Evolutionary conservation across 2,888 invertebrate genomes (phyloP).

Genomic region (Chelonus formosanus): DNA sequence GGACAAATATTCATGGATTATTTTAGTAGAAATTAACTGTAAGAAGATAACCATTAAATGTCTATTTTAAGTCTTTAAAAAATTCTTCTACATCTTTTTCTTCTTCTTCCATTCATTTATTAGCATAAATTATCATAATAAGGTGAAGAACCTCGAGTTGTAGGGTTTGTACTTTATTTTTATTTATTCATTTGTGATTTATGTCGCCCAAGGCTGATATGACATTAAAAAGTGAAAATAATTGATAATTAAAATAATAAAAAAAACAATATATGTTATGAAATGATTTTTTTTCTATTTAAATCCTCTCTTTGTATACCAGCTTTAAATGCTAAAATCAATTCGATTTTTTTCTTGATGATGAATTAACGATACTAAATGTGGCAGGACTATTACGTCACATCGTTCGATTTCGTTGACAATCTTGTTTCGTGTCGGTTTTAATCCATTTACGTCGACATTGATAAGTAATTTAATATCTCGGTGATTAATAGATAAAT

Average conservation of each 20-base stretch:
- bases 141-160: background rate
- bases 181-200: slow-evolving; percentile 2
- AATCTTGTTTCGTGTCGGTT: no score
- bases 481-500: no score
- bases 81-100: background rate
- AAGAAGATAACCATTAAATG: slow-evolving; percentile 5
- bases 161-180: background rate
- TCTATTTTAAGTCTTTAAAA: slow-evolving; percentile 3
- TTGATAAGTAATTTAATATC: no score
- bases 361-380: no score
- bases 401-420: no score
- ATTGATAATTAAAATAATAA: slow-evolving; percentile 5
- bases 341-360: no score
- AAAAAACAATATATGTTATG: no score
- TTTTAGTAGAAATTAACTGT: background rate
- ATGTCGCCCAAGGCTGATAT: slow-evolving; percentile 2
- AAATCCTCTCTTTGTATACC: no score
- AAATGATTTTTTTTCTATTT: no score
- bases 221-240: slow-evolving; percentile 4
- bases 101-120: slow-evolving; percentile 11
- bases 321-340: no score
- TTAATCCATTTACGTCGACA: no score
- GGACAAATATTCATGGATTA: background rate
- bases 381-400: no score
- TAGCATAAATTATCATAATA: slow-evolving; percentile 20